Evolutionary conservation across 2,888 invertebrate genomes (phyloP).

Genomic region (Dasypogon diadema): DNA sequence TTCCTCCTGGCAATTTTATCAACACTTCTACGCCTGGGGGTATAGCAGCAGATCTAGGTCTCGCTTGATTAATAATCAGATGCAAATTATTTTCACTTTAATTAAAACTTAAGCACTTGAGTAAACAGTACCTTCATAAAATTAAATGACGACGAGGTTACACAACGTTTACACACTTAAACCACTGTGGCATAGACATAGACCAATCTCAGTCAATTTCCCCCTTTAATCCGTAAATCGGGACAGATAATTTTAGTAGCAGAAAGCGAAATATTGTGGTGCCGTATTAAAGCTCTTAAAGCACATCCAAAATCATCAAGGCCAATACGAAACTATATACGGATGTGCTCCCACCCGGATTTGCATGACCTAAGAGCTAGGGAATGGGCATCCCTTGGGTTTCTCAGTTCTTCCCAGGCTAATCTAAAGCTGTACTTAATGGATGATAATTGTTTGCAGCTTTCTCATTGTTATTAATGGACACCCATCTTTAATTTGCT

Average conservation of each 20-base stretch:
- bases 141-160: conserved; percentile 2
- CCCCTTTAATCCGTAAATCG: neutral
- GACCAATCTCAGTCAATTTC: conserved; percentile 1
- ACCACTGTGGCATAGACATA: neutral
- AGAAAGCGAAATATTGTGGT: conserved; percentile 6
- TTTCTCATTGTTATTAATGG: conserved; percentile 47
- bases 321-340: neutral
- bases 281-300: conserved; percentile 24
- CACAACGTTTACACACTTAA: neutral
- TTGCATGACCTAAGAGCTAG: neutral
- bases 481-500: conserved; percentile 41
- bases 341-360: neutral
- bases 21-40: neutral
- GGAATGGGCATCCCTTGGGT: neutral
- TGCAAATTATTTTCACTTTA: conserved; percentile 51
- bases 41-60: neutral
- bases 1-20: neutral
- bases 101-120: conserved; percentile 39
- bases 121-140: conserved; percentile 11
- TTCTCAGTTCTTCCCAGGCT: conserved; percentile 5
- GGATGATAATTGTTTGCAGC: conserved; percentile 46
- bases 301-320: neutral
- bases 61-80: conserved; percentile 51
- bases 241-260: neutral
- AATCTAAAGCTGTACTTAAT: conserved; percentile 43